phyloP scores from a whole-genome alignment of 2,113 vertebrate genomes.

The Anthoscopus minutus region DNA sequence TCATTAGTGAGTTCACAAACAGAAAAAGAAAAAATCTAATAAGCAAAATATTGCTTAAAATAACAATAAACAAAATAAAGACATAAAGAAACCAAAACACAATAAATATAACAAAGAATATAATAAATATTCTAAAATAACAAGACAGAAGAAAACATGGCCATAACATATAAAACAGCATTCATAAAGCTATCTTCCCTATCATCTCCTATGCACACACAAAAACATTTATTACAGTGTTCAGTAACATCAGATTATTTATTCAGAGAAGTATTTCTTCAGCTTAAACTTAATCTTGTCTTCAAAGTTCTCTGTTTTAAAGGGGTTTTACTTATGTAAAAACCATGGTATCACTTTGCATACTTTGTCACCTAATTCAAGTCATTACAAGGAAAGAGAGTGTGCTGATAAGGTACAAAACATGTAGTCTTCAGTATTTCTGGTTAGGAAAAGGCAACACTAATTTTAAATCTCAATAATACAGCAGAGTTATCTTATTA shows the following conservation, averaged over 20 bases:
- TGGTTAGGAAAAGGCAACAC: background rate
- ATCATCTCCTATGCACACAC: background rate
- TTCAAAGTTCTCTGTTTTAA: background rate
- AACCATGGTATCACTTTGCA: background rate
- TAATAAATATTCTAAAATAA: background rate
- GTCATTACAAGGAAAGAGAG: background rate
- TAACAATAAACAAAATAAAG: background rate
- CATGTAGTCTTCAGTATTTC: background rate
- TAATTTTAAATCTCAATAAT: background rate
- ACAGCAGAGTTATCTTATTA: background rate
- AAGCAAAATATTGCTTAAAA: background rate
- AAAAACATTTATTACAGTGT: background rate
- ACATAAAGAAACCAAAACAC: background rate
- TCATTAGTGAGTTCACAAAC: background rate
- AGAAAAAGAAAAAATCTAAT: background rate
- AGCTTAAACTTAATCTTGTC: background rate
- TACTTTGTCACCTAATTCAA: background rate
- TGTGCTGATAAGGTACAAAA: background rate
- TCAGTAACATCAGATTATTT: background rate
- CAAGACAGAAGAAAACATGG: background rate
- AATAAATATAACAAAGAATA: background rate
- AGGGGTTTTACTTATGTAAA: background rate
- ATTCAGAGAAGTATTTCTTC: background rate
- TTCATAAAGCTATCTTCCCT: background rate
- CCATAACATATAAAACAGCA: background rate